These are phyloP conservation scores for Melipona bicolor DNA, from an alignment of 2,888 invertebrate species.

Conservation along the genomic window DNA sequence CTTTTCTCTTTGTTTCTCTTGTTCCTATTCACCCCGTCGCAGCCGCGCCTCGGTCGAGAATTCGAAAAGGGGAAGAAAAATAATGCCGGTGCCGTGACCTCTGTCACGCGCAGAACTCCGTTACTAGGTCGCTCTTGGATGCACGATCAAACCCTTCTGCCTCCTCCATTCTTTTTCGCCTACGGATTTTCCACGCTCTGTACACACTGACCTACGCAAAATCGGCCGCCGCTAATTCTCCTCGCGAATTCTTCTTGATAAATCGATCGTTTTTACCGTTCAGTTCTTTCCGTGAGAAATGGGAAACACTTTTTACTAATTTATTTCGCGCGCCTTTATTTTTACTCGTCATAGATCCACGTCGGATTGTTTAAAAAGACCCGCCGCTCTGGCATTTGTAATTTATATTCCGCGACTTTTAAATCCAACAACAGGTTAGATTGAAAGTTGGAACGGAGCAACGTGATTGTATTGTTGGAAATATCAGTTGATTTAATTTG, in stretches of 20 bases:
- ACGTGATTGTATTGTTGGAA: neutral
- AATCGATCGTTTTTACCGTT: neutral
- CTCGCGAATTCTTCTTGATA: neutral
- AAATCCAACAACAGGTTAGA: neutral
- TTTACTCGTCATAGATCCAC: neutral
- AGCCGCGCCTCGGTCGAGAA: slow-evolving; percentile 10
- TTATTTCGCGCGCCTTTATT: neutral
- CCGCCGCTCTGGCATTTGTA: neutral
- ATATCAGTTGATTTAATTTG: neutral
- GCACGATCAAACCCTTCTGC: slow-evolving; percentile 36
- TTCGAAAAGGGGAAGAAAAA: slow-evolving; percentile 51
- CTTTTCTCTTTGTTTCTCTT: slow-evolving; percentile 45
- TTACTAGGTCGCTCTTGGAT: slow-evolving; percentile 54
- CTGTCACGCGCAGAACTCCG: slow-evolving; percentile 54
- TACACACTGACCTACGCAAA: slow-evolving; percentile 1
- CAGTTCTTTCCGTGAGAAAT: neutral
- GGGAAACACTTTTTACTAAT: neutral
- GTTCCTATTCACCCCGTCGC: neutral
- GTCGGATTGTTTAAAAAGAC: neutral
- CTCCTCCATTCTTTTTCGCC: neutral
- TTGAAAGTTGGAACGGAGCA: neutral
- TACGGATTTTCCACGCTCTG: neutral
- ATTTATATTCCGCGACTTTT: neutral
- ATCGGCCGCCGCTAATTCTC: slow-evolving; percentile 22
- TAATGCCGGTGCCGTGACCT: slow-evolving; percentile 60